Conservation (phyloP, 2,113 vertebrate species). For the Tychaedon coryphoeus region DNA sequence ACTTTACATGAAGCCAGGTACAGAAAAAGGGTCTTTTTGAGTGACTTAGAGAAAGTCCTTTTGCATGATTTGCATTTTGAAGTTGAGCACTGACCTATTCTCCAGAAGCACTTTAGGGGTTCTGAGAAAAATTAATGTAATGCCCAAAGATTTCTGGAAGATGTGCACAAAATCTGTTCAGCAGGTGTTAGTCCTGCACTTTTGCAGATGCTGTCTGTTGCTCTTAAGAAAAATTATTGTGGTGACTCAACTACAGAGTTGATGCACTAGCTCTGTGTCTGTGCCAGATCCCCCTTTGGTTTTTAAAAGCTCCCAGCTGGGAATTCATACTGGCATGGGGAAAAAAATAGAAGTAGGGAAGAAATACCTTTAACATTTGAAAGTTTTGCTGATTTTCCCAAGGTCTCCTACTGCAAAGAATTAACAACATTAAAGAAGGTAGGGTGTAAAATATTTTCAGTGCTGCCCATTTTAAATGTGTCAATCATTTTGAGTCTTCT, state of each 20-base stretch:
- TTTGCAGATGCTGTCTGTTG: not conserved
- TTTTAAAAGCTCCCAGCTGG: not conserved
- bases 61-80: not conserved
- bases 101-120: not conserved
- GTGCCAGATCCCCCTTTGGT: not conserved
- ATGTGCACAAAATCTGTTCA: not conserved
- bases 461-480: not conserved
- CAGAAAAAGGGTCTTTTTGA: not conserved
- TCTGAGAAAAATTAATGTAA: not conserved
- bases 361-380: not conserved
- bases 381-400: not conserved
- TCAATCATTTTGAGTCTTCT: constrained; percentile 56
- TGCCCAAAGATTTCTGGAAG: not conserved
- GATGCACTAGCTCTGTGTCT: not conserved
- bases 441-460: constrained; percentile 34
- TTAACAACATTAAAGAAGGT: not conserved
- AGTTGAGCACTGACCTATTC: not conserved
- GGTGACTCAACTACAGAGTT: not conserved
- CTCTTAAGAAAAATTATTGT: not conserved
- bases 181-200: not conserved
- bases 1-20: not conserved
- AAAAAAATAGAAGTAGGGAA: not conserved
- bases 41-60: not conserved
- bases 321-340: not conserved
- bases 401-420: not conserved